A percentile compares a stretch with the other conserved stretches of the same genome.
Evolutionary conservation across 2,888 invertebrate genomes (phyloP).

Genomic region (Microchrysa polita): DNA sequence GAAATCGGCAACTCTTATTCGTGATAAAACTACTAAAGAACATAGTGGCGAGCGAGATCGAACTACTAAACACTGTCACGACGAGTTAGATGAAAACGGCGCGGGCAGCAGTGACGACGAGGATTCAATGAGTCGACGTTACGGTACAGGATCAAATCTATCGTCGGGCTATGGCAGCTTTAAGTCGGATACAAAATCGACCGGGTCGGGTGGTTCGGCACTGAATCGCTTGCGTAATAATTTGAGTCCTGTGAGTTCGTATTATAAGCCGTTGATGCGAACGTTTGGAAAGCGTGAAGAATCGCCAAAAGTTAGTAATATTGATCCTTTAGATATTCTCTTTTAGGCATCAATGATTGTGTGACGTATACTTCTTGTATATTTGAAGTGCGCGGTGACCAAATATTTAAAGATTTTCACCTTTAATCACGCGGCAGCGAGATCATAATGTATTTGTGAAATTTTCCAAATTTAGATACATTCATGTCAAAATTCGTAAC

Average conservation of each 20-base stretch:
- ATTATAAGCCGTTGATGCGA: constrained; percentile 63
- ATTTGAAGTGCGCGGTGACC: neutral
- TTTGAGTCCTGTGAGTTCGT: constrained; percentile 62
- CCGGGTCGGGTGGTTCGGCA: constrained; percentile 56
- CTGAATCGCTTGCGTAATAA: constrained; percentile 63
- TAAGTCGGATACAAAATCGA: constrained; percentile 53
- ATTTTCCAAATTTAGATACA: too few relatives aligned
- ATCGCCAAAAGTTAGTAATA: constrained; percentile 62
- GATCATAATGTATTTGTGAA: too few relatives aligned
- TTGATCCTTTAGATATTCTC: neutral
- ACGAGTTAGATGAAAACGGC: constrained; percentile 31
- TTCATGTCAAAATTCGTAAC: too few relatives aligned
- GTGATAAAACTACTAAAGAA: constrained; percentile 24
- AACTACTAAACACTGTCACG: constrained; percentile 27
- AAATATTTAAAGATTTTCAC: too few relatives aligned
- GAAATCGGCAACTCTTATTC: constrained; percentile 51
- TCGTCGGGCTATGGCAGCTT: constrained; percentile 52
- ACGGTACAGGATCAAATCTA: constrained; percentile 41
- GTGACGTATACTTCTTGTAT: neutral
- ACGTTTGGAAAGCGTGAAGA: constrained; percentile 58
- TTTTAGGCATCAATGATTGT: neutral
- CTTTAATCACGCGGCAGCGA: too few relatives aligned
- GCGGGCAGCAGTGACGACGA: constrained; percentile 52
- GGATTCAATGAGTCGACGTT: constrained; percentile 60
- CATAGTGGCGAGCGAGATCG: constrained; percentile 9